Base-by-base conservation (phyloP, 35 echinoderm and acorn worm genomes). In the Ophiothrix spiculata region DNA sequence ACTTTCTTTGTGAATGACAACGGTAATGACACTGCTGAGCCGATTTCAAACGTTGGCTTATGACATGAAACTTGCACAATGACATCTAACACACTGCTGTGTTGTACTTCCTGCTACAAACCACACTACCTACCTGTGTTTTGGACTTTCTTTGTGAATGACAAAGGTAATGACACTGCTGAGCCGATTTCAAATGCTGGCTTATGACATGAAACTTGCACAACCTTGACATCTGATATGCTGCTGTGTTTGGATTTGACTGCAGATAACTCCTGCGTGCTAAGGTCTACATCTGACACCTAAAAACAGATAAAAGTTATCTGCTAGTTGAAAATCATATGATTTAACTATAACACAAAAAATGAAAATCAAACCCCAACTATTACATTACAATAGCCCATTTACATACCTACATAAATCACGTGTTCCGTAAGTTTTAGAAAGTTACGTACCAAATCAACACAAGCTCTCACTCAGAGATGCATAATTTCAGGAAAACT, bases 181-280 rank as follows among this genome's bases (percentile, higher is more conserved):
- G 96, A 94, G 0, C 96, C 96, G 35, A 99, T 79, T 80, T 99
- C 96, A 89, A 94, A 99, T 11, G 79, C 89, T 42, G 96, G 96
- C 76, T 99, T 99, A 39, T 45, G 91, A 81, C 96, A 99, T 34
- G 37, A 60, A 21, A 94, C 3, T 69, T 69, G 8, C 4, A 69
- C 23, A 10, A 69, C 60, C 29, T n/a, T 69, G 4, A 69, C 23
- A 25, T 69, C 60, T 69, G 60, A 15, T 25, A 15, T 69, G 60
- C 16, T 69, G 23, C 60, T 69, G 60, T 69, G 60, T 54, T 11
- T 54, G 8, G 8, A 11, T 54, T 54, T 8, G 8, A 54, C 21
- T 69, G 60, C 8, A 25, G 60, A 69, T 10, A 69, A 15, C 29
- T 69, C 60, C 2, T 69, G 16, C 29, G 8, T 15, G 60, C 23